phyloP scores from a whole-genome alignment of 2,113 vertebrate species.

The Furnarius figulus region DNA sequence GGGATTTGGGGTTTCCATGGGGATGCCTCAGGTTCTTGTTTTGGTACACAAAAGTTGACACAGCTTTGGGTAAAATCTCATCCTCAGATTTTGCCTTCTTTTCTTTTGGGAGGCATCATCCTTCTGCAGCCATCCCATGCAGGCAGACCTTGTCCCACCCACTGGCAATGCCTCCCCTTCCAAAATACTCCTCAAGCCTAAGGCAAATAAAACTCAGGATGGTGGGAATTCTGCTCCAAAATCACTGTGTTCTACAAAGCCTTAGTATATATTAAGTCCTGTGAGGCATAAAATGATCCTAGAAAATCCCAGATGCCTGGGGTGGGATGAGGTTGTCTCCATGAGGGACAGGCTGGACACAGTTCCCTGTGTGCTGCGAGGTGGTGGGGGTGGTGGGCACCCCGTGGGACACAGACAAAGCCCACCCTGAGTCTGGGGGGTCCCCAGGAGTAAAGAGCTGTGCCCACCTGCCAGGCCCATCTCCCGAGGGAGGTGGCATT shows the following conservation, averaged over 20 bases:
- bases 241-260: background rate
- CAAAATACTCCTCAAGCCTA: background rate
- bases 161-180: fast-evolving
- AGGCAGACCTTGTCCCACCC: too few species aligned
- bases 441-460: fast-evolving
- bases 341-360: fast-evolving
- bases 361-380: background rate
- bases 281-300: background rate
- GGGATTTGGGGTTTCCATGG: background rate
- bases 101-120: background rate
- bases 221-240: background rate
- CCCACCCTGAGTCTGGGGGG: background rate
- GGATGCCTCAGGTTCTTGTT: background rate
- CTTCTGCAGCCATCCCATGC: fast-evolving
- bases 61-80: background rate
- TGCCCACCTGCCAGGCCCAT: background rate
- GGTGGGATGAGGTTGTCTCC: fast-evolving
- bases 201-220: background rate
- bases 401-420: background rate
- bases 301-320: background rate
- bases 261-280: background rate
- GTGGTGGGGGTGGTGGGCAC: background rate
- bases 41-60: background rate
- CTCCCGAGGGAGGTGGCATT: fast-evolving
- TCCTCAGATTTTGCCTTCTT: background rate